Conservation (phyloP, 2,797 vertebrate genomes). For the Podarcis lilfordi region DNA sequence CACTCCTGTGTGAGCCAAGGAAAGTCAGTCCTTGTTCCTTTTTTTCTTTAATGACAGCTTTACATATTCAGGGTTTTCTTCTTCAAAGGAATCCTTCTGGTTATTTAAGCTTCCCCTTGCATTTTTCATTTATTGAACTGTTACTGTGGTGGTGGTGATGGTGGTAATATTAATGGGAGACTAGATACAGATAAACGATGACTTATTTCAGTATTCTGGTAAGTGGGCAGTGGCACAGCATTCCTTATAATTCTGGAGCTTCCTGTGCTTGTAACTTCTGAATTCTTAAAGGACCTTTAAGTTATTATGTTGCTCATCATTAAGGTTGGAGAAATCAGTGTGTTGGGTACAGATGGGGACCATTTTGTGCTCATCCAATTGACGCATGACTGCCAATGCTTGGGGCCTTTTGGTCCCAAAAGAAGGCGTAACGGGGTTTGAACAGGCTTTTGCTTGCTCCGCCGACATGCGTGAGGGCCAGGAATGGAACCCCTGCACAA, state of each 20-base stretch:
- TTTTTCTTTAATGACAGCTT: background rate
- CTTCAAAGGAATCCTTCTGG: background rate
- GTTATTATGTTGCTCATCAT: background rate
- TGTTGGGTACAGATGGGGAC: background rate
- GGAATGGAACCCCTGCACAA: too few species aligned
- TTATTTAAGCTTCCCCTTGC: background rate
- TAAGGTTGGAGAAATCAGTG: background rate
- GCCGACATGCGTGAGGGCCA: too few species aligned
- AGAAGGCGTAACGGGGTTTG: too few species aligned
- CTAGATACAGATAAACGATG: background rate
- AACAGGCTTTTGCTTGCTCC: too few species aligned
- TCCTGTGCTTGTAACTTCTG: background rate
- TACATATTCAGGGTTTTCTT: conserved; percentile 9
- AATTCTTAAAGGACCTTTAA: background rate
- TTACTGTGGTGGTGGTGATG: background rate
- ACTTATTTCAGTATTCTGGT: background rate
- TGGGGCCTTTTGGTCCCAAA: too few species aligned
- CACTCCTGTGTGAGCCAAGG: background rate
- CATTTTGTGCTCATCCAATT: too few species aligned
- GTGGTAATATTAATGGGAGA: background rate
- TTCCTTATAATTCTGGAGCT: background rate
- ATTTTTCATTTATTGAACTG: background rate
- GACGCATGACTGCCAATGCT: too few species aligned
- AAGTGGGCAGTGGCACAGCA: too few species aligned
- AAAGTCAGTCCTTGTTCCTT: background rate